These are phyloP conservation scores for Pluvialis apricaria DNA, from an alignment of 2,113 vertebrate genomes.

Conservation along the genomic window DNA sequence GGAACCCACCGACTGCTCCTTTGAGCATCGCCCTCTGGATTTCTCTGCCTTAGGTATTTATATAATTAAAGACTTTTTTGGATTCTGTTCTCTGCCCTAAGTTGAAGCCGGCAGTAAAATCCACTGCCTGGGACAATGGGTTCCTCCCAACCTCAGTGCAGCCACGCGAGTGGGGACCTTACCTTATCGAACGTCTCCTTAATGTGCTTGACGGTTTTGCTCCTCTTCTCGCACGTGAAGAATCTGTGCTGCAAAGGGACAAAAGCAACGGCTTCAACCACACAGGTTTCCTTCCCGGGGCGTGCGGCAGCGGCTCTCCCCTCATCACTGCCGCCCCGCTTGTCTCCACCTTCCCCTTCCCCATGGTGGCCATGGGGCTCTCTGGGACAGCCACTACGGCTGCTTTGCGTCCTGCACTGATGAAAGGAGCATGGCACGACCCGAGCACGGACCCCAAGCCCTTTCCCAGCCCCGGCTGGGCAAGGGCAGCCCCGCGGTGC, in stretches of 20 bases:
- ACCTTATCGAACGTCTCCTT: constrained; percentile 68
- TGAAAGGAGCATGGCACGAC: accelerated
- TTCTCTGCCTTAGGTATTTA: neutral
- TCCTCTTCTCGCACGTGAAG: constrained; percentile 75
- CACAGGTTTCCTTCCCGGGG: neutral
- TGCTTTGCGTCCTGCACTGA: accelerated
- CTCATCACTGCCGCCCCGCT: neutral
- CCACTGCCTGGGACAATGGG: accelerated
- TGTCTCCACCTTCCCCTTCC: neutral
- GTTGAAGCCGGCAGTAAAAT: neutral
- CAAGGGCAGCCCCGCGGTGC: neutral
- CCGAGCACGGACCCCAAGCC: accelerated
- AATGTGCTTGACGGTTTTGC: constrained; percentile 57
- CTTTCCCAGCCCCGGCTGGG: neutral
- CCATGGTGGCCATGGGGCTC: neutral
- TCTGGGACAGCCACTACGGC: accelerated
- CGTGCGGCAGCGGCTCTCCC: accelerated
- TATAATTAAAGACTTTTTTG: accelerated
- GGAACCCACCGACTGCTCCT: neutral
- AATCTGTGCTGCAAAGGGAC: constrained; percentile 67
- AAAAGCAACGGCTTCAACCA: neutral
- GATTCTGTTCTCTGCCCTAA: accelerated
- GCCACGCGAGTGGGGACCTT: neutral
- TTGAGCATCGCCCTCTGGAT: accelerated
- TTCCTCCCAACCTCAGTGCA: neutral